phyloP scores from a whole-genome alignment of 92 coral and sea anemone genomes.

The Micromussa lordhowensis region DNA sequence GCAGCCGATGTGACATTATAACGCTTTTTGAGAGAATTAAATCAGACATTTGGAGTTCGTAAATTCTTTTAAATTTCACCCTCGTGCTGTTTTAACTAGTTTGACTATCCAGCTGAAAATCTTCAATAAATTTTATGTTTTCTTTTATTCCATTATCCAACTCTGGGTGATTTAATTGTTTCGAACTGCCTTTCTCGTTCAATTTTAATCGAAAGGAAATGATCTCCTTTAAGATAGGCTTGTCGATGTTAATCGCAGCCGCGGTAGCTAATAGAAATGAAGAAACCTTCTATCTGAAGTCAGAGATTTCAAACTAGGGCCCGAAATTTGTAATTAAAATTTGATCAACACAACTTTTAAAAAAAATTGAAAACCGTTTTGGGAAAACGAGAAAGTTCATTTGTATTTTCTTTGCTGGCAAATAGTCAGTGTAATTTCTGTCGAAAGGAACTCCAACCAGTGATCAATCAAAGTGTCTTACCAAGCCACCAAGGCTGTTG shows the following conservation, averaged over 20 bases:
- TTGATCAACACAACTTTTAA: background rate
- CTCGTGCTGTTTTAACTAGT: no score
- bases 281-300: background rate
- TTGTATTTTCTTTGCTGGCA: background rate
- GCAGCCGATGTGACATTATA: background rate
- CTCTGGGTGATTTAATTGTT: slow-evolving; percentile 1
- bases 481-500: background rate
- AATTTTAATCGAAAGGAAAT: slow-evolving; percentile 5
- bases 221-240: background rate
- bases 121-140: background rate
- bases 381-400: background rate
- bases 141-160: slow-evolving; percentile 3
- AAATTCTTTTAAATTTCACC: background rate
- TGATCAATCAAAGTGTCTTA: background rate
- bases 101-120: background rate
- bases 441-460: no score
- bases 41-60: background rate
- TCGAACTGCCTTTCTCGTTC: background rate
- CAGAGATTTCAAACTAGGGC: background rate
- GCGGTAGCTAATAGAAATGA: background rate
- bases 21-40: background rate
- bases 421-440: background rate
- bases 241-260: background rate
- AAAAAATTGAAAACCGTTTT: background rate
- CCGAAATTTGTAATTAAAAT: background rate